Percentiles rank a stretch among this genome's conserved stretches.
These are phyloP conservation scores for Gerris buenoi DNA, from an alignment of 1,140 invertebrate species.

Conservation along the genomic window DNA sequence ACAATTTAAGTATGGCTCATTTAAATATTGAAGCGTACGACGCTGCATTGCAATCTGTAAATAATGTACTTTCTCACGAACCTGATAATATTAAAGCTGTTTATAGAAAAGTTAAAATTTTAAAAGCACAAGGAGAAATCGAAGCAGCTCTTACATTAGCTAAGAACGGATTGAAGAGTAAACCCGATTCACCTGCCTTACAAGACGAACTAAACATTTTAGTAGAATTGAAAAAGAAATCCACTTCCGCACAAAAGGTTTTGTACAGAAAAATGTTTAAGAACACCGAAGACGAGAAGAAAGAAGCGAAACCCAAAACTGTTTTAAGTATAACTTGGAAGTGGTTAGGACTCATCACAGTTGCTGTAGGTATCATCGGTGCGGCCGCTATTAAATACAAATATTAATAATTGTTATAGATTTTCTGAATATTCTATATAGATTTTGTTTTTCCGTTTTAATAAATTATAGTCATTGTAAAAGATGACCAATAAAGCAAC, in stretches of 20 bases:
- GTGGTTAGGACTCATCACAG: background rate
- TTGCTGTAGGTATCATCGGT: background rate
- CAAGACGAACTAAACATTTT: constrained; percentile 9
- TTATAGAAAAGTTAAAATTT: constrained; percentile 65
- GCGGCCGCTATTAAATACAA: background rate
- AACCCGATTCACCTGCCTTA: background rate
- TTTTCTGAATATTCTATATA: too few species aligned
- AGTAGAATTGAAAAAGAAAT: constrained; percentile 4
- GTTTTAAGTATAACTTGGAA: background rate
- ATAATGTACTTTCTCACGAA: constrained; percentile 62
- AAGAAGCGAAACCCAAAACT: too few species aligned
- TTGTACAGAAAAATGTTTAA: background rate
- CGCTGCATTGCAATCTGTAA: constrained; percentile 61
- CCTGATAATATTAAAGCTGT: constrained; percentile 79
- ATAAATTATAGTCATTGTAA: too few species aligned
- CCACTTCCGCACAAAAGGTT: background rate
- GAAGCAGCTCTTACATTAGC: background rate
- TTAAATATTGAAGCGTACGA: constrained; percentile 70
- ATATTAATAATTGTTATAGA: too few species aligned
- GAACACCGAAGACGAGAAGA: background rate
- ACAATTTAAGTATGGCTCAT: constrained; percentile 80
- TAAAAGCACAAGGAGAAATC: constrained; percentile 17
- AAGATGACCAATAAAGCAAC: too few species aligned
- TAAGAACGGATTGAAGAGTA: background rate
- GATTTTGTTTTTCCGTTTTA: too few species aligned